Base-by-base conservation (phyloP, 2,797 vertebrate species). In the Cossypha heuglini region DNA sequence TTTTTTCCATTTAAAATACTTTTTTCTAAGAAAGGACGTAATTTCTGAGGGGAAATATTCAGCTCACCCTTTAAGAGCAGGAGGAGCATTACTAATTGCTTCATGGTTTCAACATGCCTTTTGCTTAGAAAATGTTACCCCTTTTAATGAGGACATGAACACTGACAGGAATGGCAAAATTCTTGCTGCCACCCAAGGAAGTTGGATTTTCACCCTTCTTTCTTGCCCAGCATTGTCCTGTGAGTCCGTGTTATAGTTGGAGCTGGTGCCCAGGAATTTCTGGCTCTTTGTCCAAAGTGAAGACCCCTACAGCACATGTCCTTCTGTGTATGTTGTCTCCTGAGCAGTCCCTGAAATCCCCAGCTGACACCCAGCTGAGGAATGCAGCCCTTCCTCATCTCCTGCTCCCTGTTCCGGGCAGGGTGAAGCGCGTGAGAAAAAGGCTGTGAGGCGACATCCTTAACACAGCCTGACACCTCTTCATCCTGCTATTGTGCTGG, bases 401-500 rank as follows among this genome's bases (percentile, higher is more conserved):
- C 26, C 2, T 9, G 42, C 55, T 91, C 2, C 1, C 69, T 64
- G 0, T 62, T 72, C 57, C 11, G 38, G 66, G 64, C 74, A 72
- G 77, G 58, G 81, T 66, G 69, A 74, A 88, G 63, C 3, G 2
- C 1, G 5, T 83, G 86, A 92, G 73, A 79, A 83, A 91, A 86
- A 22, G 12, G 22, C 74, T 15, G 63, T 16, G 77, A 83, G 58
- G 40, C 0, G 1, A 51, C 26, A 7, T 52, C 80, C 40, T 63
- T 74, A 72, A 45, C 67, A 4, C 2, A 0, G 54, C 49, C 82
- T 66, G 93, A 96, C 94, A 96, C 86, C 64, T 95, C 90, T 96
- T 72, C 88, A 94, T 97, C 96, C 96, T 97, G 95, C 21, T 2
- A 75, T 95, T 97, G 97, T 96, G 71, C 73, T 57, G 45, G 61